Base-by-base conservation (phyloP, 2,797 vertebrate species). In the Arctocebus calabarensis region DNA sequence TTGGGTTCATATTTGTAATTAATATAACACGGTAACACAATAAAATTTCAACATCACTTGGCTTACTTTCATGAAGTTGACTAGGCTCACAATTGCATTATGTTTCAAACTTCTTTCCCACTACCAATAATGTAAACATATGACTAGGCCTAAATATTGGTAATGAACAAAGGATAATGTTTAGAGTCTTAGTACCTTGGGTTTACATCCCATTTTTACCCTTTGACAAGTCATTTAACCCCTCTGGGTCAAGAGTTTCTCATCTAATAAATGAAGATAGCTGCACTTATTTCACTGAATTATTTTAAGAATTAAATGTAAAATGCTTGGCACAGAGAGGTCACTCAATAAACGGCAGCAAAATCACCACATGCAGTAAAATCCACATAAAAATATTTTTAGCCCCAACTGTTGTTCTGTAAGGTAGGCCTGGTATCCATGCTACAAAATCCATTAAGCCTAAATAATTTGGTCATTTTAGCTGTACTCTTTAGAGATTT, bases 391-490 rank as follows among this genome's bases (percentile, higher is more conserved):
- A 91, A 89, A 96, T 48, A 81, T 68, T 70, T 91, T 94, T 92
- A 43, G 48, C 29, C 27, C 48, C 16, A 43, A 57, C 22, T 43
- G 40, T 83, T 95, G 52, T 59, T 92, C 64, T 85, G 8, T 48
- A 71, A 96, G 43, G 59, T 86, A 94, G 74, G 61, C 62, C 59
- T 96, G 62, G 25, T 94, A 88, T 83, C 78, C 32, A 92, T 40
- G 52, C 59, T 88, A 93, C 84, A 93, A 95, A 93, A 97, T 92
- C 78, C 84, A 97, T 84, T 91, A 93, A 93, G 85, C 40, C 40
- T 59, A 93, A 92, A 96, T 95, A 88, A 94, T 83, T 88, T 94
- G 88, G 70, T 91, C 16, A 95, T 79, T 96, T 97, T 88, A 92
- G 90, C 68, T 92, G 88, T 75, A 93, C 10, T 92, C 74, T 96